These are phyloP conservation scores for Apeira syringaria DNA, from an alignment of 2,888 invertebrate species.

Conservation along the genomic window DNA sequence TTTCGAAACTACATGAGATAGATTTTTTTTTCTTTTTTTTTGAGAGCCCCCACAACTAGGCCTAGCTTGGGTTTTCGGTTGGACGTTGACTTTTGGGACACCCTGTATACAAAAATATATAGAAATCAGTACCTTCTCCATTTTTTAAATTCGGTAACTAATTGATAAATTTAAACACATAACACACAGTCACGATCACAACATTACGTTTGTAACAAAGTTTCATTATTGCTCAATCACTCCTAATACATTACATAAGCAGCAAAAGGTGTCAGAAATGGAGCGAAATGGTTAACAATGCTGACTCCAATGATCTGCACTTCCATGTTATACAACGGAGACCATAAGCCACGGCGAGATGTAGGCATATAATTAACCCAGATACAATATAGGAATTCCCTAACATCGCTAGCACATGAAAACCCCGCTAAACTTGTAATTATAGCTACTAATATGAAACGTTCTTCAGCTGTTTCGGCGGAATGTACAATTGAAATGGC, in stretches of 20 bases:
- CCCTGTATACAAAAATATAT: too few relatives aligned
- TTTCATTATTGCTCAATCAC: constrained; percentile 14
- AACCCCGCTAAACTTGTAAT: constrained; percentile 9
- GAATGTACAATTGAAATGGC: too few relatives aligned
- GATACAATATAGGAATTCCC: constrained; percentile 31
- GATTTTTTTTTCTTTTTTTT: too few relatives aligned
- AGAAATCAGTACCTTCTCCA: too few relatives aligned
- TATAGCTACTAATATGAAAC: constrained; percentile 2
- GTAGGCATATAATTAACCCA: constrained; percentile 32
- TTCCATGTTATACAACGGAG: constrained; percentile 43
- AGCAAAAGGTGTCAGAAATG: constrained; percentile 41
- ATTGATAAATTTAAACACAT: too few relatives aligned
- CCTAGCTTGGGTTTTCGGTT: too few relatives aligned
- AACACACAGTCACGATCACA: not conserved
- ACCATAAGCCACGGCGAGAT: constrained; percentile 30
- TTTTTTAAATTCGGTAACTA: too few relatives aligned
- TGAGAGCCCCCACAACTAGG: too few relatives aligned
- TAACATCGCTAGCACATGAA: constrained; percentile 13
- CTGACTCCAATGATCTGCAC: constrained; percentile 36
- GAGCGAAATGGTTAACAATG: constrained; percentile 32
- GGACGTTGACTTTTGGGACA: too few relatives aligned
- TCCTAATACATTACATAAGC: constrained; percentile 33
- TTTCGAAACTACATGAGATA: too few relatives aligned
- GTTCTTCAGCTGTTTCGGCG: constrained; percentile 5
- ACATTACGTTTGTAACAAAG: constrained; percentile 9